These are phyloP conservation scores for Tolypeutes matacus DNA, from an alignment of 2,797 vertebrate genomes.

Conservation along the genomic window DNA sequence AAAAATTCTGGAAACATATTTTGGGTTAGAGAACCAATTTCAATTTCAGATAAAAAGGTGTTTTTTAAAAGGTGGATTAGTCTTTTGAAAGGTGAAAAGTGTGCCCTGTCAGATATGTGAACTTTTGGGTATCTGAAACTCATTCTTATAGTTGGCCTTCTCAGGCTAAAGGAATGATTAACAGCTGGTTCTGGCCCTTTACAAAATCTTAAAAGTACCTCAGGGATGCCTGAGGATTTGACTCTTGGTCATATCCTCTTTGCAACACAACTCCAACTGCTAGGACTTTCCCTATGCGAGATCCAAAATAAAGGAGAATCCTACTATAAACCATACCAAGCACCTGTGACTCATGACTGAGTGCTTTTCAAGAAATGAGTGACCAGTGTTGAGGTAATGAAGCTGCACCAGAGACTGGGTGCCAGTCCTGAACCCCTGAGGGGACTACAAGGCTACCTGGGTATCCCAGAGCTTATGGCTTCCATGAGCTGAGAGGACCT, in stretches of 20 bases:
- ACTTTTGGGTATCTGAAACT: not conserved
- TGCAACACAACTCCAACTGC: not conserved
- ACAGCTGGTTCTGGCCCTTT: not conserved
- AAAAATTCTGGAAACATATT: not conserved
- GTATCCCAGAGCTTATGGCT: not conserved
- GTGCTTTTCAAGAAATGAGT: not conserved
- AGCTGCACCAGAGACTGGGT: not conserved
- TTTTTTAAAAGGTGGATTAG: not conserved
- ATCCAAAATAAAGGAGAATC: not conserved
- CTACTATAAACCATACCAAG: not conserved
- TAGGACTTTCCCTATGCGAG: not conserved
- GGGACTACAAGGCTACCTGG: not conserved
- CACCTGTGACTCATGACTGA: not conserved
- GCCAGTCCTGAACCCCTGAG: not conserved
- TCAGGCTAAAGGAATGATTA: not conserved
- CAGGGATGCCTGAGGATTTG: not conserved
- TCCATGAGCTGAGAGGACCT: not conserved
- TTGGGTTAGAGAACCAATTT: not conserved
- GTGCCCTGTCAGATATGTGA: not conserved
- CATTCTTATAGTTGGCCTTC: slow-evolving; percentile 6
- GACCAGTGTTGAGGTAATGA: not conserved
- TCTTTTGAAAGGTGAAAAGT: slow-evolving; percentile 36
- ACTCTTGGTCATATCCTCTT: not conserved
- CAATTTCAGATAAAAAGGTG: not conserved
- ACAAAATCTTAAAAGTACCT: not conserved